Conservation (phyloP, 2,888 invertebrate genomes). For the Drosophila mimetica region DNA sequence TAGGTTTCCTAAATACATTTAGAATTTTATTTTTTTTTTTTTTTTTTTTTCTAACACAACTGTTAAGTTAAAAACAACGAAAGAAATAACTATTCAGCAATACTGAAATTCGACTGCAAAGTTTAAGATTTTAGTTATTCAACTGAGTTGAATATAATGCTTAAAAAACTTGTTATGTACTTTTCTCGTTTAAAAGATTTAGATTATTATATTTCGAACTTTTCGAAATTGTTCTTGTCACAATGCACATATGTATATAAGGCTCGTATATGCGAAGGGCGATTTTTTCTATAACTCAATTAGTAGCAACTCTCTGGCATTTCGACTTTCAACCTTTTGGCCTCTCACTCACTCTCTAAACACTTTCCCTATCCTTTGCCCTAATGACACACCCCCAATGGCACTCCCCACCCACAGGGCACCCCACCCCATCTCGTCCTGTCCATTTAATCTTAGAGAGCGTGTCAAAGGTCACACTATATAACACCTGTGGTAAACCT, state of each 20-base stretch:
- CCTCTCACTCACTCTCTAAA: slow-evolving; percentile 1
- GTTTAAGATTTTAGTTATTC: too few species aligned
- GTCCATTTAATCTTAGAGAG: background rate
- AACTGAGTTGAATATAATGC: too few species aligned
- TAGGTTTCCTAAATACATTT: too few species aligned
- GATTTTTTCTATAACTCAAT: slow-evolving; percentile 15
- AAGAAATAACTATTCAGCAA: too few species aligned
- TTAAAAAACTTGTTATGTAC: too few species aligned
- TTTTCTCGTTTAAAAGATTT: too few species aligned
- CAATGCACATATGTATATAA: background rate
- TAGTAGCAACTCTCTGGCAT: slow-evolving; percentile 10
- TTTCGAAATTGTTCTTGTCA: background rate
- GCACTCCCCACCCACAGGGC: too few species aligned
- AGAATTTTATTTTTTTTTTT: too few species aligned
- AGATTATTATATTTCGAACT: too few species aligned
- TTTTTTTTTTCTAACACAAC: too few species aligned
- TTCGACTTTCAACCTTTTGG: background rate
- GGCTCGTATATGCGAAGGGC: background rate
- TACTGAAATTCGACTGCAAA: too few species aligned
- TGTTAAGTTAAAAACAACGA: too few species aligned
- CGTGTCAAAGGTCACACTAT: background rate
- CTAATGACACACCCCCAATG: slow-evolving; percentile 16
- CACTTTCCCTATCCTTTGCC: slow-evolving; percentile 1
- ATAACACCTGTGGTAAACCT: slow-evolving; percentile 5
- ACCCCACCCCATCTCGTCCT: background rate